Conservation (phyloP, 2,113 vertebrate genomes). For the Dipodomys merriami region DNA sequence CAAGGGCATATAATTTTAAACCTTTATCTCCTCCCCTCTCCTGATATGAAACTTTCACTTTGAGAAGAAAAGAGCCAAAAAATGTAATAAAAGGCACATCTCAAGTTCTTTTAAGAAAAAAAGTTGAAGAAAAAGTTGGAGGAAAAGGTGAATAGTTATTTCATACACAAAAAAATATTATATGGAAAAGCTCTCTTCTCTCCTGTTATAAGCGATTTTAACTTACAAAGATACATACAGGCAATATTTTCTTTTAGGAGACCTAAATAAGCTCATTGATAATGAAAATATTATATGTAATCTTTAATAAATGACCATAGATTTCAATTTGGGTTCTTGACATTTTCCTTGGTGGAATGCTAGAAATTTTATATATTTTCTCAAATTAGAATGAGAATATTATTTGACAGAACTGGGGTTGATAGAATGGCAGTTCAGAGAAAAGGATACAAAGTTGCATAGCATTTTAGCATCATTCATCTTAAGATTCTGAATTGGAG, state of each 20-base stretch:
- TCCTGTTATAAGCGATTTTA: background rate
- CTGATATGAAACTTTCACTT: constrained; percentile 56
- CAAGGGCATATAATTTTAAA: constrained; percentile 43
- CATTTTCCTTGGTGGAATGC: background rate
- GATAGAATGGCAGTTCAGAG: constrained; percentile 37
- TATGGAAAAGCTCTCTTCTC: background rate
- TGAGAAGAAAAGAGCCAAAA: background rate
- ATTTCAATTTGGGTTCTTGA: constrained; percentile 26
- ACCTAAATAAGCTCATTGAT: constrained; percentile 4
- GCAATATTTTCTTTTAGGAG: background rate
- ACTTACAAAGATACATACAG: background rate
- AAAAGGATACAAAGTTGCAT: background rate
- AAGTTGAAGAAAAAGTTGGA: background rate
- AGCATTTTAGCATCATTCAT: background rate
- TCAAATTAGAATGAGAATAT: background rate
- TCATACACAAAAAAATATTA: background rate
- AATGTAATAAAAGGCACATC: background rate
- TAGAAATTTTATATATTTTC: background rate
- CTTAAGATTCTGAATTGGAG: background rate
- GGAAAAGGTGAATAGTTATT: background rate
- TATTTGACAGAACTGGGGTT: background rate
- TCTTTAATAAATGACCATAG: background rate
- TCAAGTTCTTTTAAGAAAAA: constrained; percentile 19
- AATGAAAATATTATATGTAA: background rate
- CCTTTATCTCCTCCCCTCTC: constrained; percentile 65